phyloP scores from a whole-genome alignment of 2,113 vertebrate genomes.

The Tapirus terrestris region DNA sequence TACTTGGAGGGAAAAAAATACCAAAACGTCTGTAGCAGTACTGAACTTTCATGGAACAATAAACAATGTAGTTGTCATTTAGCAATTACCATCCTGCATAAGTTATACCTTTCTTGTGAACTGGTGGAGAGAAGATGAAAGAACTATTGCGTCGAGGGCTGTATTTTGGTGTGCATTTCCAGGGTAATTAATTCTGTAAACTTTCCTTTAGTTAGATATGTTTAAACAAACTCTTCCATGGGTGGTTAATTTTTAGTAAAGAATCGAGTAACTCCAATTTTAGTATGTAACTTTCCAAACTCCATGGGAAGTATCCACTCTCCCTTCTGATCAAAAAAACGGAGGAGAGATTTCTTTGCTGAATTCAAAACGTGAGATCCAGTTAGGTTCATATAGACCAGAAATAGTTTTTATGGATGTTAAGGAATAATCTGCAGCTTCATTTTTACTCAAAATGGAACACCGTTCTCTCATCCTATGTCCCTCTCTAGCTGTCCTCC shows the following conservation, averaged over 20 bases:
- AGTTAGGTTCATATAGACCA: background rate
- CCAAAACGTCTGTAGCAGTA: background rate
- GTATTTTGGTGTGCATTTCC: background rate
- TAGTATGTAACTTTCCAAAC: slow-evolving; percentile 26
- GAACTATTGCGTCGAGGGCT: background rate
- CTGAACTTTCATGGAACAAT: slow-evolving; percentile 33
- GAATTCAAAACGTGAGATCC: background rate
- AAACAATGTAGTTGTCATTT: slow-evolving; percentile 66
- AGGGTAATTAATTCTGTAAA: slow-evolving; percentile 21
- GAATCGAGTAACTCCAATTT: background rate
- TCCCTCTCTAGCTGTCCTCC: background rate
- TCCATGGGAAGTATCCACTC: background rate
- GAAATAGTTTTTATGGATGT: background rate
- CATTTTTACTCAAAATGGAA: background rate
- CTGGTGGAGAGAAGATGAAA: background rate
- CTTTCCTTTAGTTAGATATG: background rate
- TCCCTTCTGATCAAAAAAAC: background rate
- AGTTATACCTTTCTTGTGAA: slow-evolving; percentile 40
- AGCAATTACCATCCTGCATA: slow-evolving; percentile 42
- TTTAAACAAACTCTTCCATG: background rate
- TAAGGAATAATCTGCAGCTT: background rate
- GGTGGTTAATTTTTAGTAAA: slow-evolving; percentile 17
- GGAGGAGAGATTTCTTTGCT: background rate
- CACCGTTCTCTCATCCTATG: background rate
- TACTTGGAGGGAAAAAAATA: background rate